Conservation (phyloP, 2,888 invertebrate genomes). For the Patella ulyssiponensis region DNA sequence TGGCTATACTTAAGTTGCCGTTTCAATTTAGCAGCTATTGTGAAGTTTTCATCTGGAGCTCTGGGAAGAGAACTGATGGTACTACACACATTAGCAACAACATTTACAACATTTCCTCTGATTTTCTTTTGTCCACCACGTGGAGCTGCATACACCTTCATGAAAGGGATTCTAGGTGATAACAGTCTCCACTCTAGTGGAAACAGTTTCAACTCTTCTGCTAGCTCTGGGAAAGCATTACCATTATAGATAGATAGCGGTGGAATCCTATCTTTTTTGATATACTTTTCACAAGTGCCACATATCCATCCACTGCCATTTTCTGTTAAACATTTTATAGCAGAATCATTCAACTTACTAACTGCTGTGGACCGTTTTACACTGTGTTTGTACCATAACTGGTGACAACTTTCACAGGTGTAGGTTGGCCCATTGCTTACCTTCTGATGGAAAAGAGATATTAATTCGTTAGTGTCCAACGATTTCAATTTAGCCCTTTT, state of each 20-base stretch:
- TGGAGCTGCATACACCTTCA: not conserved
- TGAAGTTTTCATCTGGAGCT: conserved; percentile 5
- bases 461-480: not conserved
- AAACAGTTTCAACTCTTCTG: too few relatives aligned
- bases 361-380: not conserved
- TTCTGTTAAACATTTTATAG: not conserved
- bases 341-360: not conserved
- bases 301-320: not conserved
- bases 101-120: conserved; percentile 10
- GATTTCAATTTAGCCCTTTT: not conserved
- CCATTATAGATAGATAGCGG: not conserved
- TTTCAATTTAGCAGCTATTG: conserved; percentile 14
- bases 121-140: not conserved
- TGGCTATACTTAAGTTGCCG: conserved; percentile 1
- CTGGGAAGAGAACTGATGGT: conserved; percentile 4
- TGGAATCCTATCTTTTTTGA: not conserved
- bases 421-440: not conserved
- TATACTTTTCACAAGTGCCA: not conserved
- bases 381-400: not conserved
- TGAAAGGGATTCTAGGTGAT: not conserved
- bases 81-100: not conserved
- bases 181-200: not conserved
- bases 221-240: too few relatives aligned
- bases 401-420: not conserved
- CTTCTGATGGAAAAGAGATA: not conserved